Conservation (phyloP, 2,797 vertebrate genomes). For the Neosalanx taihuensis region DNA sequence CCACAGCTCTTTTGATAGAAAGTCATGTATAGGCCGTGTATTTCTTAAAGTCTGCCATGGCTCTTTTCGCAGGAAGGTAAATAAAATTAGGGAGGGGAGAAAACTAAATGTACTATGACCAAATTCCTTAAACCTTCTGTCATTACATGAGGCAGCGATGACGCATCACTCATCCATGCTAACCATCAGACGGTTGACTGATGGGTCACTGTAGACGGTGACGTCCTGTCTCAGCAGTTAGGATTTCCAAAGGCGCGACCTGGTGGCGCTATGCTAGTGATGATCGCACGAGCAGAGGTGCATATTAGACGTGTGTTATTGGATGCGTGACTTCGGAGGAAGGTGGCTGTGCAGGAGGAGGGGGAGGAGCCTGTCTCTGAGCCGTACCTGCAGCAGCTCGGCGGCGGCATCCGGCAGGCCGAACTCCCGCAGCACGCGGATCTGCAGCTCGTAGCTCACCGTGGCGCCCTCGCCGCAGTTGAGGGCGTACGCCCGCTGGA, state of each 20-base stretch:
- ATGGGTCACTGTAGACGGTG: no score
- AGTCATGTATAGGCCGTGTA: background rate
- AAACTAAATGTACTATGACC: background rate
- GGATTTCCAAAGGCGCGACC: no score
- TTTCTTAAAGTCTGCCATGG: conserved; percentile 6
- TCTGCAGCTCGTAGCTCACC: conserved; percentile 86
- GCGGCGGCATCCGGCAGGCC: conserved; percentile 82
- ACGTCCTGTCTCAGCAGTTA: no score
- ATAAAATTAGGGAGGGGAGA: background rate
- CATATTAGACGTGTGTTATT: no score
- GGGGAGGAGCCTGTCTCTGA: no score
- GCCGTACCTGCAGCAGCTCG: conserved; percentile 81
- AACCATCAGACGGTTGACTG: no score
- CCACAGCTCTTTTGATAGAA: background rate
- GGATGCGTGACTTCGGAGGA: no score
- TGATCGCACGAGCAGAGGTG: no score
- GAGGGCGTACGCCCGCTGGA: conserved; percentile 82
- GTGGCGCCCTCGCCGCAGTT: conserved; percentile 86
- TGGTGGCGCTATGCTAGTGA: no score
- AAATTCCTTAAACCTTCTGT: conserved; percentile 1
- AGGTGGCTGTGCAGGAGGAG: background rate
- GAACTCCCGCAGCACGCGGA: conserved; percentile 83
- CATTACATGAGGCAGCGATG: background rate
- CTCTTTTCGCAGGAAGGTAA: conserved; percentile 5
- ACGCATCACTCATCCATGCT: background rate